Percentiles rank a stretch among this genome's conserved stretches.
These are phyloP conservation scores for Tapera naevia DNA, from an alignment of 2,797 vertebrate genomes.

Conservation along the genomic window DNA sequence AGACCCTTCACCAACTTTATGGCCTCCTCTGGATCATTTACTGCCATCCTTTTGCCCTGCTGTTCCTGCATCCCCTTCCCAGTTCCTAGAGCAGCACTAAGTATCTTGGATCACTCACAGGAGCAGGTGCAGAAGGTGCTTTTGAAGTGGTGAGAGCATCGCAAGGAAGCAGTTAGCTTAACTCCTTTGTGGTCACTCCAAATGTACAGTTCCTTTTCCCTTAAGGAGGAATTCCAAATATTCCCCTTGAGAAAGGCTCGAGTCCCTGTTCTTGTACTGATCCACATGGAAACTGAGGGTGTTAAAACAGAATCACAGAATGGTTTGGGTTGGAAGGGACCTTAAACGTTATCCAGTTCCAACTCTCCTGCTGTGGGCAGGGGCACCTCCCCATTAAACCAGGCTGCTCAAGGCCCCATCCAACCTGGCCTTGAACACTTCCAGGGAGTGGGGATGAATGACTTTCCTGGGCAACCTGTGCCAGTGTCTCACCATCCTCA, in stretches of 20 bases:
- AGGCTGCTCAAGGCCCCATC: too few relatives aligned
- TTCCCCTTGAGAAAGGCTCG: background rate
- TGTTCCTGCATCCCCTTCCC: background rate
- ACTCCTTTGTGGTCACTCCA: background rate
- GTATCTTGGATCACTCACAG: background rate
- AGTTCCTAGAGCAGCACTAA: background rate
- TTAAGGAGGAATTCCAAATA: background rate
- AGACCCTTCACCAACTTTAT: too few relatives aligned
- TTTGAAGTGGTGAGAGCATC: background rate
- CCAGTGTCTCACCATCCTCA: too few relatives aligned
- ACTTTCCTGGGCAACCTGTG: too few relatives aligned
- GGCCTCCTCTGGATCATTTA: too few relatives aligned
- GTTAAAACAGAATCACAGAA: too few relatives aligned
- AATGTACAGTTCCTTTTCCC: background rate
- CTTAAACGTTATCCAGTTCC: too few relatives aligned
- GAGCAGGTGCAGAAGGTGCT: background rate
- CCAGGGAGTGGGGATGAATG: too few relatives aligned
- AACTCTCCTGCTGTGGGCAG: too few relatives aligned
- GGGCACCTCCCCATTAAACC: too few relatives aligned
- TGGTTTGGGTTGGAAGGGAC: too few relatives aligned
- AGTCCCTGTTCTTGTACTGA: background rate
- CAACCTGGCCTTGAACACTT: too few relatives aligned
- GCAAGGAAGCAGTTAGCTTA: background rate
- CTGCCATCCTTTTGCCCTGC: background rate
- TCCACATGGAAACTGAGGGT: background rate